Evolutionary conservation across 2,888 invertebrate species (phyloP), one percentile per base, ranked within the genome.

Genomic region (Chironomus tentans): DNA sequence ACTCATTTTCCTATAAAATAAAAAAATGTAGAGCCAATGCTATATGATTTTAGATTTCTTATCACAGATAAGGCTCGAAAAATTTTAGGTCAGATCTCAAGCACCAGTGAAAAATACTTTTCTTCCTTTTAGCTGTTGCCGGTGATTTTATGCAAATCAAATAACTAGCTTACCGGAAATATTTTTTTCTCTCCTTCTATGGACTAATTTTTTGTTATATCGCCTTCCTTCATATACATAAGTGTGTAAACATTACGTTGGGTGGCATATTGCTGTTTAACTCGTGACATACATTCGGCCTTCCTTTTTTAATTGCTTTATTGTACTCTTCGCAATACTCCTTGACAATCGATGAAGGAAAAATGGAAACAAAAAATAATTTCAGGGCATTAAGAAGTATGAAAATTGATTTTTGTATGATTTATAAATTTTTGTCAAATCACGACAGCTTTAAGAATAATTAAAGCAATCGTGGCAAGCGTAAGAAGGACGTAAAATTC

Each of bases 71-170:
- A 56, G 18, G 10, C 10, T 38, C 4, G n/a, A 56, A n/a, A n/a
- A 56, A 56, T 56, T 56, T 65, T 24, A 21, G 65, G 24, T 65
- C 65, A 65, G 13, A 24, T 24, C 22, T 65, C 62, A 65, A 18
- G 3, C 62, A 65, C 13, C 50, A 65, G 4, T 22, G 24, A 65
- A 24, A 65, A 65, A 65, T 21, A 24, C 38, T 38, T 62, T 65
- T 65, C 65, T 65, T 65, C 62, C 15, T 24, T 10, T 18, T 22
- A 4, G 6, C 15, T 62, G 15, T 18, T 56, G 24, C 48, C 72
- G 72, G 72, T 62, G 38, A 72, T 72, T 72, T 72, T 62, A 72
- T 72, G 72, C 72, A 72, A 72, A 72, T 72, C 56, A 56, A 56
- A 56, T 18, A 15, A 22, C 50, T 61, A 15, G 24, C 56, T 56